Evolutionary conservation across 1,140 invertebrate genomes (phyloP).

Genomic region (Bombus confusus): DNA sequence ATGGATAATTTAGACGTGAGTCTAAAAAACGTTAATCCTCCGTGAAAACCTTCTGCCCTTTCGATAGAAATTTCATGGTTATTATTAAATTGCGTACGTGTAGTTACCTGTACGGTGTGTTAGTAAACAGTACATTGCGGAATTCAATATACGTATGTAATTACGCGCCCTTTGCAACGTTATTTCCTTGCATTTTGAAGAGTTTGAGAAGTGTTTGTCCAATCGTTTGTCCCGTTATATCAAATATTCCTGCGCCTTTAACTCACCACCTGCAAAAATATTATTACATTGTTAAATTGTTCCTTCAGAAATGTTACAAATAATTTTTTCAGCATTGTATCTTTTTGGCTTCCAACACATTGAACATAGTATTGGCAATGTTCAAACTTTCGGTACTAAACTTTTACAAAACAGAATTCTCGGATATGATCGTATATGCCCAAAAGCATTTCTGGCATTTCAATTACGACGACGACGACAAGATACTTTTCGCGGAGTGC

Average conservation of each 20-base stretch:
- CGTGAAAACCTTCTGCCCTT: not conserved
- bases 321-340: constrained; percentile 31
- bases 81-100: not conserved
- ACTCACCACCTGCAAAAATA: too few species aligned
- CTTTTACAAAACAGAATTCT: constrained; percentile 11
- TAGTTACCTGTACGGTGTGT: not conserved
- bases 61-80: not conserved
- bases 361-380: constrained; percentile 45
- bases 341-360: constrained; percentile 28
- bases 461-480: constrained; percentile 41
- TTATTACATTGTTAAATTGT: not conserved
- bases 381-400: constrained; percentile 39
- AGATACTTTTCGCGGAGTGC: constrained; percentile 27
- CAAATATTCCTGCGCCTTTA: too few species aligned
- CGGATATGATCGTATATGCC: constrained; percentile 39
- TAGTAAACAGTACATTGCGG: too few species aligned
- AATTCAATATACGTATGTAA: too few species aligned
- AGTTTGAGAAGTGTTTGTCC: too few species aligned
- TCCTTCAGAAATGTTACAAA: not conserved
- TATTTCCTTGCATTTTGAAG: too few species aligned
- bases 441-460: constrained; percentile 60
- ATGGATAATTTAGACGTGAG: constrained; percentile 57
- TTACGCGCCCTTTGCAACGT: too few species aligned
- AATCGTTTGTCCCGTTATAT: too few species aligned
- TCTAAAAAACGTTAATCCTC: too few species aligned